Conservation (phyloP, 1,140 invertebrate species). For the Papilio aristodemus region DNA sequence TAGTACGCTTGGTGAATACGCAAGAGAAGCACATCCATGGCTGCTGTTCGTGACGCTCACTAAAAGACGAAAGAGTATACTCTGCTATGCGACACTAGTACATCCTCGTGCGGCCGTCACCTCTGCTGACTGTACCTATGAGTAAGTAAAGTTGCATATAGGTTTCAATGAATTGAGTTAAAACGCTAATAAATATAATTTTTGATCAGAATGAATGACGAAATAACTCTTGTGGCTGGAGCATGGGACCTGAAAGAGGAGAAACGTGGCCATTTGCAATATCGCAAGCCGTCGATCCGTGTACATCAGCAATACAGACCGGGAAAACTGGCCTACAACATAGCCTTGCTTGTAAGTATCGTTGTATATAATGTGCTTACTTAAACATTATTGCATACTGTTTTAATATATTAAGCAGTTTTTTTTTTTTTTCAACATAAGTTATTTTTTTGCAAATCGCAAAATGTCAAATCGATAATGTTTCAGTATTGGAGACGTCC, state of each 20-base stretch:
- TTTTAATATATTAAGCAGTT: no score
- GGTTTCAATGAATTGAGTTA: no score
- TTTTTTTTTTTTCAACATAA: no score
- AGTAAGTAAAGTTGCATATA: conserved; percentile 50
- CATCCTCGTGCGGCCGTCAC: conserved; percentile 64
- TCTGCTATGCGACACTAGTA: conserved; percentile 66
- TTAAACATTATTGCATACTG: no score
- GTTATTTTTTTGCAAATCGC: no score
- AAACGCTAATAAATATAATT: no score
- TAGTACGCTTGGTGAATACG: conserved; percentile 45
- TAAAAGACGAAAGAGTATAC: conserved; percentile 48
- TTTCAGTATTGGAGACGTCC: conserved; percentile 63
- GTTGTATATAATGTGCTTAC: no score
- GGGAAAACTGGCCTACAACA: conserved; percentile 51
- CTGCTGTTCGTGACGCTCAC: conserved; percentile 55
- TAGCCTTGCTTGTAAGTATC: conserved; percentile 60
- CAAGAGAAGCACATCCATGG: conserved; percentile 59
- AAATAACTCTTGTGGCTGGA: conserved; percentile 55
- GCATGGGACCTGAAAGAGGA: conserved; percentile 53
- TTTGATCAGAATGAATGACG: conserved; percentile 39
- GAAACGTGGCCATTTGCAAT: conserved; percentile 41
- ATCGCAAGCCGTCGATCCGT: conserved; percentile 46
- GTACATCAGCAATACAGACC: conserved; percentile 52
- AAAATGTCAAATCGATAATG: neutral
- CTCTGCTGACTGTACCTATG: conserved; percentile 61